Base-by-base conservation (phyloP, 2,888 invertebrate genomes). In the Hermaeophaga mercurialis region DNA sequence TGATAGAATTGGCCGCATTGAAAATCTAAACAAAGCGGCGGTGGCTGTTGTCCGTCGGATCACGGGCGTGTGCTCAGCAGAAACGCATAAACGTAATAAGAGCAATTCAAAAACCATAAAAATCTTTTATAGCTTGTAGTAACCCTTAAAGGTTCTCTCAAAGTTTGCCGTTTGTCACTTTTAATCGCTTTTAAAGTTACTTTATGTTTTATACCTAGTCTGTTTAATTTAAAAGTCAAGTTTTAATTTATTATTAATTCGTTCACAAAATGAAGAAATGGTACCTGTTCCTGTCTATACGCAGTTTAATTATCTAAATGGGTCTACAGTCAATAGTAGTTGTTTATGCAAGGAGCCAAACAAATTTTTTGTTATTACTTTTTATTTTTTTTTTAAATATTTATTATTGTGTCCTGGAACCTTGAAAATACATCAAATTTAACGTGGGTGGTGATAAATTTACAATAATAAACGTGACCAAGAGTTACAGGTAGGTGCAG, bases 91-190 rank as follows among this genome's bases (percentile, higher is more conserved):
- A 50, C 12, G 26, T 53, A 60, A 56, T 52, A 17, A 28, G 6
- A 44, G 24, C 52, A 43, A 43, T 62, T 61, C 54, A 52, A 44
- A 56, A 53, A 46, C 50, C 58, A 65, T 62, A 66, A 65, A 66
- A 61, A 14, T 44, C 34, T 62, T 68, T 68, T 65, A 68, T 57
- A 50, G 50, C 57, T 55, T 49, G 54, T 65, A 58, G 47, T 59
- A 62, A 56, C 58, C 48, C 54, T 50, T 50, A 52, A 52, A 41
- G 31, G 14, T 43, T 22, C 34, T 17, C 44, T 52, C 43, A 22
- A 24, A 34, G 26, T 18, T 28, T 48, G 28, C 52, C 26, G 39
- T 49, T 49, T 52, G 43, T 52, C 43, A 52, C 19, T 43, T 34
- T 43, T 43, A 52, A 52, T 52, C 19, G 34, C 19, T 22, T 52